Evolutionary conservation across 2,888 invertebrate genomes (phyloP), one percentile per base, ranked within the genome.

Genomic region (Seira sanloemensis): DNA sequence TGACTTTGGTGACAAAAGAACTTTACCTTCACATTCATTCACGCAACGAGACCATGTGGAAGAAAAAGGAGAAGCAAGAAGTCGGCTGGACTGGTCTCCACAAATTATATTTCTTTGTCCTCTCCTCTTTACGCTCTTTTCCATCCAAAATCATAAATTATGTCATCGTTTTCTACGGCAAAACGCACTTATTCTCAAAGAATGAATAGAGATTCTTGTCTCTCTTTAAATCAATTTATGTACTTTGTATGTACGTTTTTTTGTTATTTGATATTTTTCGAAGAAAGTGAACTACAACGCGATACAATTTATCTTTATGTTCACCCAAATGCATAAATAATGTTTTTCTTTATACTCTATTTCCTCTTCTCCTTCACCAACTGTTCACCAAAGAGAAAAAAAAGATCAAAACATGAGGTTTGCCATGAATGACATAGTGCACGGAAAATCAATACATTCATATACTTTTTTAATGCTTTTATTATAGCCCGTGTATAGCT

Each of bases 151-250:
- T 79, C 79, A 82, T 86, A 86, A 86, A 86, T 86, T 86, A 86
- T 86, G 86, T 86, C 86, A 84, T 86, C 86, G 84, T 86, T 86
- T 84, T 18, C 73, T 65, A 71, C 69, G 78, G 71, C 78, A 72
- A 78, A 78, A 78, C 58, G 65, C 25, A 78, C 65, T 65, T 65
- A 65, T 78, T 78, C 72, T 78, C 71, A 71, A 72, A 62, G 65
- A 37, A 67, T 67, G 67, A 24, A 24, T 0, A 19, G 23, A 66
- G 66, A n/a, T n/a, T n/a, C n/a, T n/a, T n/a, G n/a, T n/a, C n/a
- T n/a, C n/a, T n/a, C n/a, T n/a, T n/a, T n/a, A n/a, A n/a, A n/a
- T n/a, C n/a, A n/a, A n/a, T n/a, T n/a, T n/a, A n/a, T n/a, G 19
- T 19, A 65, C 62, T 74, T 62, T 74, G 74, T 74, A 19, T 19